Percentiles rank a stretch among this genome's conserved stretches.
Evolutionary conservation across 2,113 vertebrate species (phyloP).

Genomic region (Microcebus jonahi): DNA sequence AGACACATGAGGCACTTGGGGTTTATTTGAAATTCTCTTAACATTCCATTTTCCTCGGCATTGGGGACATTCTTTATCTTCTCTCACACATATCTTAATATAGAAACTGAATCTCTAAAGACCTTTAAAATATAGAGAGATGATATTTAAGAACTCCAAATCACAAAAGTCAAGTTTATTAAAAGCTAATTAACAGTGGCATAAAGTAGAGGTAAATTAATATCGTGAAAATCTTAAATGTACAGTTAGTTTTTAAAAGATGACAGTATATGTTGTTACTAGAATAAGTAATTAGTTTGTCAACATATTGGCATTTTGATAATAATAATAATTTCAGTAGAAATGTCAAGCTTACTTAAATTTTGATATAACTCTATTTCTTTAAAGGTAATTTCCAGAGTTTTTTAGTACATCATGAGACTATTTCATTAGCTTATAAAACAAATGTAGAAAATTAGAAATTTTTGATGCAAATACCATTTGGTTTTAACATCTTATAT

Average conservation of each 20-base stretch:
- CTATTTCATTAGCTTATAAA: not conserved
- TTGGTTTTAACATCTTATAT: not conserved
- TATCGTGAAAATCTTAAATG: not conserved
- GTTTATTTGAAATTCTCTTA: not conserved
- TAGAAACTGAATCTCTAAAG: not conserved
- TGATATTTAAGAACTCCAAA: not conserved
- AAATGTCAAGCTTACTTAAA: not conserved
- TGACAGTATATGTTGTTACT: not conserved
- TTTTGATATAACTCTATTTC: not conserved
- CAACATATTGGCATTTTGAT: not conserved
- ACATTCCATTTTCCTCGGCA: not conserved
- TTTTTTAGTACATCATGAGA: not conserved
- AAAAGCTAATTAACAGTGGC: not conserved
- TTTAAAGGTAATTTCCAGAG: not conserved
- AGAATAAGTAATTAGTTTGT: not conserved
- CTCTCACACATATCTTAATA: not conserved
- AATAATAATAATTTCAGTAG: not conserved
- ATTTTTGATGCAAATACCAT: not conserved
- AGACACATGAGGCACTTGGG: not conserved
- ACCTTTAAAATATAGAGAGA: not conserved
- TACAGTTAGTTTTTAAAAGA: not conserved
- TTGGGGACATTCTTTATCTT: not conserved
- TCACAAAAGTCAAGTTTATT: not conserved
- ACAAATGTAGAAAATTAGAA: not conserved
- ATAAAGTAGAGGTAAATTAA: not conserved